Percentiles rank a stretch among this genome's conserved stretches.
These are phyloP conservation scores for Pogoniulus pusillus DNA, from an alignment of 2,797 vertebrate species.

Conservation along the genomic window DNA sequence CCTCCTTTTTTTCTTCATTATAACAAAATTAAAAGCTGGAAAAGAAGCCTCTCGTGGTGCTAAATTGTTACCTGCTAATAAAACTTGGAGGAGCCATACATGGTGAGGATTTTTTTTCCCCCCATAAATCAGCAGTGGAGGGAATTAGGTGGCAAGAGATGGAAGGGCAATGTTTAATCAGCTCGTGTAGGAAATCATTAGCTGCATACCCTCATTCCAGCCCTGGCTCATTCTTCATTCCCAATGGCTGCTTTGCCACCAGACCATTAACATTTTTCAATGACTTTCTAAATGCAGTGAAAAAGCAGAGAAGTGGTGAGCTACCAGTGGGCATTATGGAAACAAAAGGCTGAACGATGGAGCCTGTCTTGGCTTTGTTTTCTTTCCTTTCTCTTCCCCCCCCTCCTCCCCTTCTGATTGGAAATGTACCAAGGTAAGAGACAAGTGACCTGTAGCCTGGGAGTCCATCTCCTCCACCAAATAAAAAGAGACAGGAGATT, in stretches of 20 bases:
- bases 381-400: neutral
- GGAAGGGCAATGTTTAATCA: constrained; percentile 77
- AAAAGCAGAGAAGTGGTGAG: constrained; percentile 61
- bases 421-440: constrained; percentile 23
- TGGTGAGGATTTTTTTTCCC: constrained; percentile 1
- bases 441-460: constrained; percentile 1
- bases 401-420: neutral
- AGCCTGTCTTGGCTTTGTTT: neutral
- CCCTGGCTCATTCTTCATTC: constrained; percentile 74
- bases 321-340: constrained; percentile 36
- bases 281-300: constrained; percentile 70
- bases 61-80: constrained; percentile 73
- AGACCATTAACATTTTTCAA: constrained; percentile 75
- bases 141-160: constrained; percentile 76
- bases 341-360: constrained; percentile 57
- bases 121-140: constrained; percentile 70
- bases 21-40: constrained; percentile 65
- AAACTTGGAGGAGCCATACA: constrained; percentile 44
- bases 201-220: constrained; percentile 65
- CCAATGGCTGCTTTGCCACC: constrained; percentile 62
- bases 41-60: constrained; percentile 33
- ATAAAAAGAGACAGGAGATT: constrained; percentile 21
- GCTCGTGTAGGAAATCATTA: constrained; percentile 78
- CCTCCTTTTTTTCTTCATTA: neutral
- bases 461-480: neutral